A percentile compares a stretch with the other conserved stretches of the same genome.
Evolutionary conservation across 2,888 invertebrate genomes (phyloP).

Genomic region (Scotopteryx bipunctaria): DNA sequence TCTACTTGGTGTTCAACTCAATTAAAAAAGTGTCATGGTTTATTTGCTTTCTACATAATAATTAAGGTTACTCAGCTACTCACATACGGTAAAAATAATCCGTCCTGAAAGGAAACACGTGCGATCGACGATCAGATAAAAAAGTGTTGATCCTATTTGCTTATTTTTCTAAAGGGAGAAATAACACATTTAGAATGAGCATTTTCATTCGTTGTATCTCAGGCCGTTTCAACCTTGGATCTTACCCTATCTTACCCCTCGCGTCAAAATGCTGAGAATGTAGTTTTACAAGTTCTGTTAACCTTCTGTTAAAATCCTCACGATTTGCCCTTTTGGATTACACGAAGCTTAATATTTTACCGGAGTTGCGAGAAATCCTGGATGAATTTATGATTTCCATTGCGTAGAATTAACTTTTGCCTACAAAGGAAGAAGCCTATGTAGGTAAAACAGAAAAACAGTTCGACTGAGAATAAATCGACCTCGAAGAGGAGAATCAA

Average conservation of each 20-base stretch:
- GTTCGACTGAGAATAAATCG: too few relatives aligned
- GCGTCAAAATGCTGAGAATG: slow-evolving; percentile 18
- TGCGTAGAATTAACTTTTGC: too few relatives aligned
- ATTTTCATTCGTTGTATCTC: slow-evolving; percentile 6
- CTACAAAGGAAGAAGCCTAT: too few relatives aligned
- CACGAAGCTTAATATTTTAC: background rate
- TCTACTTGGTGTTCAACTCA: too few relatives aligned
- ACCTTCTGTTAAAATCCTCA: slow-evolving; percentile 21
- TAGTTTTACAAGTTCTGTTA: slow-evolving; percentile 23
- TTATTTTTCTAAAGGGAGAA: slow-evolving; percentile 18
- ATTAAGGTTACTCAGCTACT: background rate
- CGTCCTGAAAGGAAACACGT: background rate
- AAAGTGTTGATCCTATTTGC: slow-evolving; percentile 8
- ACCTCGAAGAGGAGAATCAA: too few relatives aligned
- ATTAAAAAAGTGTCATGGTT: too few relatives aligned
- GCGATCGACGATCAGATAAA: slow-evolving; percentile 7
- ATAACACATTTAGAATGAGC: slow-evolving; percentile 7
- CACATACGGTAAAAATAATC: slow-evolving; percentile 16
- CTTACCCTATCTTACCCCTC: background rate
- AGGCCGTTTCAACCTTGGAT: slow-evolving; percentile 10
- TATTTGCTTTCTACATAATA: too few relatives aligned
- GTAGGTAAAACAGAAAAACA: too few relatives aligned
- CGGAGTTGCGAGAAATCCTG: slow-evolving; percentile 1
- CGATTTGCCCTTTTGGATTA: slow-evolving; percentile 15
- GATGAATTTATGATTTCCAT: slow-evolving; percentile 3